A percentile compares a stretch with the other conserved stretches of the same genome.
These are phyloP conservation scores for Malurus melanocephalus DNA, from an alignment of 2,113 vertebrate species.

Conservation along the genomic window DNA sequence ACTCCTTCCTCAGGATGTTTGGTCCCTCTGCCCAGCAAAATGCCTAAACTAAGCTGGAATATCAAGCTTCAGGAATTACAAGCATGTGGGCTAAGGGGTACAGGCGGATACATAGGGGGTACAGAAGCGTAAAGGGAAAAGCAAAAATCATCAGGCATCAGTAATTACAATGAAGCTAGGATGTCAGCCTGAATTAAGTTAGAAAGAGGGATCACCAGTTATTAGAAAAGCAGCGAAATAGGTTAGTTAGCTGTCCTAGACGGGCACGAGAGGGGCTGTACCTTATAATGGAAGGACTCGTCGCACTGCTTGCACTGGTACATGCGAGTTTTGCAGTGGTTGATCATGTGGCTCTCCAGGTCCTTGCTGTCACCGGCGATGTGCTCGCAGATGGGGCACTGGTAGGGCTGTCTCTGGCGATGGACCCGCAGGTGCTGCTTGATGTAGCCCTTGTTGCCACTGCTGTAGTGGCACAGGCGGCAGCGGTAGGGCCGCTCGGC, in stretches of 20 bases:
- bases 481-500: constrained; percentile 89
- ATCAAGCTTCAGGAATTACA: too few species aligned
- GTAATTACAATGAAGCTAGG: background rate
- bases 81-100: too few species aligned
- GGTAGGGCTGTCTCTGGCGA: constrained; percentile 89
- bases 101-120: too few species aligned
- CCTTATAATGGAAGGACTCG: constrained; percentile 93
- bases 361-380: constrained; percentile 86
- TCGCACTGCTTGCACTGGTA: constrained; percentile 90
- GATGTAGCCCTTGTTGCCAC: constrained; percentile 94
- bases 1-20: too few species aligned
- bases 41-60: too few species aligned
- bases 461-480: constrained; percentile 90
- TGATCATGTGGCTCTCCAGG: constrained; percentile 93
- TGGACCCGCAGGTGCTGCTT: constrained; percentile 95
- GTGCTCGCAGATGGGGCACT: constrained; percentile 97
- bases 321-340: constrained; percentile 91
- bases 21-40: too few species aligned
- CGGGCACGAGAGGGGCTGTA: constrained; percentile 34
- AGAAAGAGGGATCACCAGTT: background rate
- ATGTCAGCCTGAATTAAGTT: background rate
- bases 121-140: too few species aligned
- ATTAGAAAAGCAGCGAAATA: background rate
- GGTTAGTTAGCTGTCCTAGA: background rate
- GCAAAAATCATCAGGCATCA: too few species aligned